Evolutionary conservation across 2,888 invertebrate species (phyloP), one percentile per base, ranked within the genome.

Genomic region (Pasiphila rectangulata): DNA sequence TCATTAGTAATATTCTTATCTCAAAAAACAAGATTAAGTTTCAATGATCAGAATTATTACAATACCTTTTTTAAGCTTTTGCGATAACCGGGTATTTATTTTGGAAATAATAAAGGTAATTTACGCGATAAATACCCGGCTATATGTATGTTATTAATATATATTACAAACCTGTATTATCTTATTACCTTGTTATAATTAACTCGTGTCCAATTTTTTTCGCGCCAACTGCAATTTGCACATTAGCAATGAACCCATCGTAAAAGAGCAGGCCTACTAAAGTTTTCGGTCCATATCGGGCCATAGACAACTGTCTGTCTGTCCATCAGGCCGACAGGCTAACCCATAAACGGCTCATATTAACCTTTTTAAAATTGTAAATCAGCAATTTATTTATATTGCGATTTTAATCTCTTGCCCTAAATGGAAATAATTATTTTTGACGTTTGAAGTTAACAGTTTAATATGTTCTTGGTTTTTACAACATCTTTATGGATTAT

Each of bases 311-410:
- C 68, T 61, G 76, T 74, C 79, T 54, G 72, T 75, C 79, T 62
- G 79, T 78, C 81, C 69, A 75, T 80, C 82, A 77, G 67, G 59
- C 24, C 63, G 64, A 58, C 59, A 56, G 54, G 59, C 47, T 57
- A 41, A 40, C 20, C 83, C 83, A 66, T 84, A 57, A 78, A 81
- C 56, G 77, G 79, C 49, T 51, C 68, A 69, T 75, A 81, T 80
- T 80, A 80, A 76, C 77, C 77, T 67, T 71, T 40, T 74, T 83
- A 79, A 72, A 77, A 82, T 80, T 78, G 75, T 74, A 82, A 81
- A 81, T 78, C 72, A 68, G 66, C 73, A 72, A 76, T 81, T 82
- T 81, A 80, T 79, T 75, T 73, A 69, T 72, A 67, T 56, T 58
- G 57, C 50, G 59, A 56, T 62, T 69, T 71, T 68, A 68, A 69